These are phyloP conservation scores for Athalia circularis DNA, from an alignment of 2,888 invertebrate species.

Conservation along the genomic window DNA sequence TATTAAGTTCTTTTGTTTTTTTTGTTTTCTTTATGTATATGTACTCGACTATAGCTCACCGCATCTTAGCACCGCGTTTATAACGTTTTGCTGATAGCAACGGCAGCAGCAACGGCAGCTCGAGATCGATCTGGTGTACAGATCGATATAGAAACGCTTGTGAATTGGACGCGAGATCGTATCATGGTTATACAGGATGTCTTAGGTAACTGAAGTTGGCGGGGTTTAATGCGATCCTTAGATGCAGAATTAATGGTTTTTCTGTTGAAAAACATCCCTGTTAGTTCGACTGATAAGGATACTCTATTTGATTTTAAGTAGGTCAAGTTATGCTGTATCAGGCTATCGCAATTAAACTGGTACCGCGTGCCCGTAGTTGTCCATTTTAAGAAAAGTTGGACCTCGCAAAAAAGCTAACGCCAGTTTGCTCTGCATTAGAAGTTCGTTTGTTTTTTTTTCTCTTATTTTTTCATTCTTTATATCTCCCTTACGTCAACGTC, in stretches of 20 bases:
- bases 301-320: conserved; percentile 18
- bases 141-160: too few species aligned
- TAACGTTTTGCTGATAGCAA: too few species aligned
- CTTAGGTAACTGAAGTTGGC: not conserved
- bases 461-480: not conserved
- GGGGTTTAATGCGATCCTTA: conserved; percentile 29
- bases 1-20: too few species aligned
- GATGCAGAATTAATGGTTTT: conserved; percentile 38
- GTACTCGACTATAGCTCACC: too few species aligned
- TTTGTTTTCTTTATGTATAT: too few species aligned
- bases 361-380: not conserved
- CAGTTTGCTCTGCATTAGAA: not conserved
- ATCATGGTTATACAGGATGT: conserved; percentile 1
- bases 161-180: not conserved
- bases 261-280: conserved; percentile 28
- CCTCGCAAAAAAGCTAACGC: not conserved
- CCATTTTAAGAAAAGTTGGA: conserved; percentile 28
- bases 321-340: conserved; percentile 31
- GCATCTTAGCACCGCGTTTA: too few species aligned
- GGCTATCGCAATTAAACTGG: conserved; percentile 30
- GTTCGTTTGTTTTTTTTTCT: not conserved
- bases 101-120: too few species aligned
- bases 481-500: not conserved
- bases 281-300: conserved; percentile 21
- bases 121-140: too few species aligned